phyloP scores from a whole-genome alignment of 35 echinoderm and acorn worm genomes.

The Heliocidaris erythrogramma region DNA sequence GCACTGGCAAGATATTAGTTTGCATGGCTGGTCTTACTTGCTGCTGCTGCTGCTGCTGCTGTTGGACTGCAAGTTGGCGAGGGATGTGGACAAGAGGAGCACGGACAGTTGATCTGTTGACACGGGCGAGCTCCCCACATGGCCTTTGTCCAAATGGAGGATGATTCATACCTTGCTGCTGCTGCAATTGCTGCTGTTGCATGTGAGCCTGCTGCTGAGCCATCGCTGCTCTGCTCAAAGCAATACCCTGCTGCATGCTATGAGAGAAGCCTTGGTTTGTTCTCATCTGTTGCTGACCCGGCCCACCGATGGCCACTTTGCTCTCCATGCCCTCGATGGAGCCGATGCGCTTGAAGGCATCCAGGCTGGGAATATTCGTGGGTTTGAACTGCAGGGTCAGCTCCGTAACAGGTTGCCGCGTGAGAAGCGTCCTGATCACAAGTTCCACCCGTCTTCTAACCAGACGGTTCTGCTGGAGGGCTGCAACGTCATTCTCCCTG shows the following conservation, averaged over 20 bases:
- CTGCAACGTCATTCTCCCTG: constrained; percentile 27
- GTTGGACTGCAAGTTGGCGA: not conserved
- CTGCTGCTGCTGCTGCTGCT: not conserved
- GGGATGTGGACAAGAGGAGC: not conserved
- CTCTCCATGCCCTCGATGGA: not conserved
- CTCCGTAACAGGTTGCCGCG: constrained; percentile 19
- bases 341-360: not conserved
- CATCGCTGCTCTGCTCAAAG: not conserved
- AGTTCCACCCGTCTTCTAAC: not conserved
- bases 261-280: not conserved
- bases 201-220: not conserved
- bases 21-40: constrained; percentile 20
- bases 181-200: not conserved
- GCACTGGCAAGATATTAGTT: constrained; percentile 35
- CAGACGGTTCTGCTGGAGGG: constrained; percentile 30
- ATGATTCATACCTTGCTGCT: not conserved
- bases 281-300: not conserved
- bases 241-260: not conserved
- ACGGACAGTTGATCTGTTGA: not conserved
- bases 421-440: not conserved
- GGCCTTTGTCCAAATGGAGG: not conserved
- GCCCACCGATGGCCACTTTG: not conserved
- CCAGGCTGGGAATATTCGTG: not conserved
- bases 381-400: not conserved
- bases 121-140: not conserved